Percentiles rank a stretch among this genome's conserved stretches.
These are phyloP conservation scores for Leptobrachium ailaonicum DNA, from an alignment of 2,113 vertebrate species.

Conservation along the genomic window DNA sequence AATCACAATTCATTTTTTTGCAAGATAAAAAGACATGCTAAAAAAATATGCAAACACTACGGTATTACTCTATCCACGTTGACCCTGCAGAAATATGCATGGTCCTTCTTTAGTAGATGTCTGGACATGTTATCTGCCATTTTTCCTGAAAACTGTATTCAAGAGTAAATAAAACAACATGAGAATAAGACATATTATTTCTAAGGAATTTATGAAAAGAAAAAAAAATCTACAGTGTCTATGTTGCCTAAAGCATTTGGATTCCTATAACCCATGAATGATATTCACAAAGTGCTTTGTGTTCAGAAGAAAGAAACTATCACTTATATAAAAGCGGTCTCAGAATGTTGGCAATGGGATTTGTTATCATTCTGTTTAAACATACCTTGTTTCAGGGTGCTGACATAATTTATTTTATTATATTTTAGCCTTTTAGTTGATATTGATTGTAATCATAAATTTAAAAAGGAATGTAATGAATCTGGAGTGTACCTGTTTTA, in stretches of 20 bases:
- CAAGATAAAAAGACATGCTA: too few species aligned
- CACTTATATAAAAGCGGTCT: not conserved
- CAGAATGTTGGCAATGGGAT: not conserved
- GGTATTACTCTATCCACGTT: slow-evolving; percentile 1
- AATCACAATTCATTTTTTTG: too few species aligned
- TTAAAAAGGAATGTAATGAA: too few species aligned
- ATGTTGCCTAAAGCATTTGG: slow-evolving; percentile 18
- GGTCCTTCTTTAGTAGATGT: slow-evolving; percentile 16
- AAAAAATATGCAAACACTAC: slow-evolving; percentile 3
- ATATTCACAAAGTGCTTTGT: not conserved
- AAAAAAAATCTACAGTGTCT: slow-evolving; percentile 4
- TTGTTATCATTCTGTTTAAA: not conserved
- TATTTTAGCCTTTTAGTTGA: too few species aligned
- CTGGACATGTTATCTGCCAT: slow-evolving; percentile 24
- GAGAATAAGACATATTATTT: slow-evolving; percentile 31
- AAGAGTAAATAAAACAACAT: slow-evolving; percentile 33
- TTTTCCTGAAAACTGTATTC: slow-evolving; percentile 25
- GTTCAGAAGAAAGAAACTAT: slow-evolving; percentile 3
- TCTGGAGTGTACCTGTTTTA: too few species aligned
- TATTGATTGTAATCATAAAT: too few species aligned
- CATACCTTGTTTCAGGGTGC: too few species aligned
- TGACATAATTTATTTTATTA: too few species aligned
- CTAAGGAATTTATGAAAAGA: slow-evolving; percentile 18
- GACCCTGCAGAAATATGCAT: slow-evolving; percentile 32
- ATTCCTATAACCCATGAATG: slow-evolving; percentile 17